Evolutionary conservation across 1,140 invertebrate genomes (phyloP).

Genomic region (Drosophila prosaltans): DNA sequence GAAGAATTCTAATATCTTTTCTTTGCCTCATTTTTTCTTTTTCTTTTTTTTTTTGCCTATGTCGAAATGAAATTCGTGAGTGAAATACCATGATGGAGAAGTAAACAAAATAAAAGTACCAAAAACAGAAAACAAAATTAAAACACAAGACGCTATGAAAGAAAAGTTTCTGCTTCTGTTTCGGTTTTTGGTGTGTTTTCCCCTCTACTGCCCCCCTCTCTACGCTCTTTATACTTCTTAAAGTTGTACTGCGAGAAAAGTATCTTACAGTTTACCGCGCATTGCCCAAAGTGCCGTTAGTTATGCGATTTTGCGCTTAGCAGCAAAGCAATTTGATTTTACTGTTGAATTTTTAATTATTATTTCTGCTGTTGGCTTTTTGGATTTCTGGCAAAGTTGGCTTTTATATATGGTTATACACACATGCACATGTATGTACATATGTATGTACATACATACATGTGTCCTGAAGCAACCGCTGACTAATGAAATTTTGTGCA

Average conservation of each 20-base stretch:
- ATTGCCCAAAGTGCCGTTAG: conserved; percentile 34
- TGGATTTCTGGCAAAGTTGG: neutral
- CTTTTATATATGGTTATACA: conserved; percentile 2
- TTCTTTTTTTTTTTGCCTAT: conserved; percentile 27
- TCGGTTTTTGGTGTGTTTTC: neutral
- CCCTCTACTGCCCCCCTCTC: neutral
- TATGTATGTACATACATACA: neutral
- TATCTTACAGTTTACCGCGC: conserved; percentile 54
- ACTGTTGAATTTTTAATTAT: conserved; percentile 63
- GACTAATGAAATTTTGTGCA: conserved; percentile 55
- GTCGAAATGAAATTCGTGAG: conserved; percentile 78
- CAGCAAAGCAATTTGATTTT: conserved; percentile 51
- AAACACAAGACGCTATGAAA: conserved; percentile 17
- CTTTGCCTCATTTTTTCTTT: too few relatives aligned
- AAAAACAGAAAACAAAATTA: conserved; percentile 51
- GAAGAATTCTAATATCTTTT: conserved; percentile 72
- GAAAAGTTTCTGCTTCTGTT: conserved; percentile 26
- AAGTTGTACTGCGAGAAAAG: conserved; percentile 40
- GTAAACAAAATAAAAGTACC: conserved; percentile 26
- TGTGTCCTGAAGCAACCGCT: conserved; percentile 28
- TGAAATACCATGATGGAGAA: conserved; percentile 66
- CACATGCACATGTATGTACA: neutral
- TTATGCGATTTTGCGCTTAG: conserved; percentile 31
- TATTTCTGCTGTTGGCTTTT: conserved; percentile 30
- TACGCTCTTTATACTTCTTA: conserved; percentile 33